Evolutionary conservation across 2,113 vertebrate species (phyloP).

Genomic region (Xiphophorus couchianus): DNA sequence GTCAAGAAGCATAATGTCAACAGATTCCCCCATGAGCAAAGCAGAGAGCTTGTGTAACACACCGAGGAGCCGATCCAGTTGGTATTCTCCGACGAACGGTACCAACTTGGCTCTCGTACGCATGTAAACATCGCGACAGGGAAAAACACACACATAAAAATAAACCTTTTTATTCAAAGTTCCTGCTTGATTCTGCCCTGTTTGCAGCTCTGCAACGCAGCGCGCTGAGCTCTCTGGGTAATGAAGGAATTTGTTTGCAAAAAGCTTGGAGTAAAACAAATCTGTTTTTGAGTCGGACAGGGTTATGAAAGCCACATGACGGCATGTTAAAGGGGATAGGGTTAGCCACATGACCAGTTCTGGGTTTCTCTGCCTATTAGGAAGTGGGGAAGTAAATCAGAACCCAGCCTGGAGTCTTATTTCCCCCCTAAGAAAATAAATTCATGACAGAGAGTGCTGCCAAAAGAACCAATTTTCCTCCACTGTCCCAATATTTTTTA

Average conservation of each 20-base stretch:
- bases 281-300: conserved; percentile 27
- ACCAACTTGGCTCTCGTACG: no score
- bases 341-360: conserved; percentile 31
- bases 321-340: conserved; percentile 38
- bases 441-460: conserved; percentile 27
- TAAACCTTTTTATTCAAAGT: neutral
- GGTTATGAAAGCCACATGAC: conserved; percentile 32
- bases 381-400: conserved; percentile 47
- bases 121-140: neutral
- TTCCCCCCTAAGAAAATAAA: conserved; percentile 44
- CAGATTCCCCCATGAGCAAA: no score
- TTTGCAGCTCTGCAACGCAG: conserved; percentile 9
- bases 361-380: conserved; percentile 28
- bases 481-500: conserved; percentile 22
- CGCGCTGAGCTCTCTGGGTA: conserved; percentile 1
- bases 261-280: conserved; percentile 32
- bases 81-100: no score
- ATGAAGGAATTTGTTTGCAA: conserved; percentile 27
- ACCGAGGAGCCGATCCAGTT: no score
- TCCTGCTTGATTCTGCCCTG: no score
- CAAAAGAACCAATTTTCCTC: conserved; percentile 35
- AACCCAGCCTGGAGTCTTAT: conserved; percentile 39
- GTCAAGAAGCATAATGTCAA: no score
- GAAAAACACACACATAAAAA: neutral
- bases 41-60: no score